These are phyloP conservation scores for Drosophila quadrilineata DNA, from an alignment of 1,140 invertebrate species.

Conservation along the genomic window DNA sequence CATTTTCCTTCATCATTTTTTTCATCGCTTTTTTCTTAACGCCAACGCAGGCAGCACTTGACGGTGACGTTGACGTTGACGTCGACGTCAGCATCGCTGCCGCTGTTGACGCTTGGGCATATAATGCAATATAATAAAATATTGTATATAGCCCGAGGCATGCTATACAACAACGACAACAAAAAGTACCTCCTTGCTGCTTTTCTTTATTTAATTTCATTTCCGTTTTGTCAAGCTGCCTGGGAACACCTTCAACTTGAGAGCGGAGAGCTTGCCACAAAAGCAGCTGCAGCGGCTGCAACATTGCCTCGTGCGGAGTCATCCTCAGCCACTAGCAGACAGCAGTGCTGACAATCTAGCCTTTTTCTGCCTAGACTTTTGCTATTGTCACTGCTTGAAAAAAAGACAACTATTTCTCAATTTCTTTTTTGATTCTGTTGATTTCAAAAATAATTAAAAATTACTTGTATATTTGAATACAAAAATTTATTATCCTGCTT, in stretches of 20 bases:
- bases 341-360: too few species aligned
- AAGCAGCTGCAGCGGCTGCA: background rate
- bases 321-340: too few species aligned
- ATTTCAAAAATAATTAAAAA: too few species aligned
- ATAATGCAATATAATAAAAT: slow-evolving; percentile 37
- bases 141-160: background rate
- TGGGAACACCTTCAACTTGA: slow-evolving; percentile 56
- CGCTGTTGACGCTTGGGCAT: slow-evolving; percentile 4
- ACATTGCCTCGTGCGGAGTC: too few species aligned
- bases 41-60: slow-evolving; percentile 57
- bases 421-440: too few species aligned
- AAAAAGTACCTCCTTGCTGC: slow-evolving; percentile 47
- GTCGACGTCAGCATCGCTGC: background rate
- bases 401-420: too few species aligned
- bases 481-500: too few species aligned
- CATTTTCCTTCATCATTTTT: too few species aligned
- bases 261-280: background rate
- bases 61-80: slow-evolving; percentile 12
- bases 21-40: slow-evolving; percentile 33
- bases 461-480: too few species aligned
- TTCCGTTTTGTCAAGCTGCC: slow-evolving; percentile 67
- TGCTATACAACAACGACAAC: too few species aligned
- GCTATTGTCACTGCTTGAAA: too few species aligned
- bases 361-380: too few species aligned
- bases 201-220: slow-evolving; percentile 71